Conservation (phyloP, 2,113 vertebrate species). For the Semnornis frantzii region DNA sequence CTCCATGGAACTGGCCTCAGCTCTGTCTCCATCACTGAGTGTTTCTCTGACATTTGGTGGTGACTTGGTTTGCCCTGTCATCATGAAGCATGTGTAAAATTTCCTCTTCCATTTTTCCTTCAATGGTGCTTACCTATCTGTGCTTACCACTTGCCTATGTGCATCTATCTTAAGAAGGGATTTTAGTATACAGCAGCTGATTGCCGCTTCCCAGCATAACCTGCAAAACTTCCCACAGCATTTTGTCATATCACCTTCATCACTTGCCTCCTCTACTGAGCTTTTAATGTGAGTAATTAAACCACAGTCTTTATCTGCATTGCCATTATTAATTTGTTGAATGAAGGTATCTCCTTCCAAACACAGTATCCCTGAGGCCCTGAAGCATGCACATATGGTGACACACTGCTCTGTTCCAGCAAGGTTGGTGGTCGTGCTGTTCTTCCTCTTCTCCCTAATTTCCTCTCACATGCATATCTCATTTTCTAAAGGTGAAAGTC, state of each 20-base stretch:
- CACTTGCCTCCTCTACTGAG: not conserved
- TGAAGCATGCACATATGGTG: slow-evolving; percentile 14
- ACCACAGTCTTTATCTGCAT: not conserved
- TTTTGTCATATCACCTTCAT: not conserved
- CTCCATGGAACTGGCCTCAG: not conserved
- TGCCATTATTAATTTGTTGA: not conserved
- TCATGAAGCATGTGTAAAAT: not conserved
- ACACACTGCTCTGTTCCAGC: not conserved
- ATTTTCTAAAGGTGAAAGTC: not conserved
- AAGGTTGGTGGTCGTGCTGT: not conserved
- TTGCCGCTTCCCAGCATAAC: not conserved
- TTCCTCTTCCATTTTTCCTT: not conserved
- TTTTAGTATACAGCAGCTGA: not conserved
- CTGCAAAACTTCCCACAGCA: not conserved
- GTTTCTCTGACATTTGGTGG: not conserved
- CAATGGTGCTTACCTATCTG: not conserved
- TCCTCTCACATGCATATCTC: not conserved
- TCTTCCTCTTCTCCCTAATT: not conserved
- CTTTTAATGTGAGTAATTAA: not conserved
- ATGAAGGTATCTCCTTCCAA: not conserved
- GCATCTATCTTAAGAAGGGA: not conserved
- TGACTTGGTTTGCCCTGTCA: not conserved
- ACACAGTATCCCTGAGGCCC: not conserved
- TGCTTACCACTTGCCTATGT: not conserved
- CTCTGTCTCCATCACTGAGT: not conserved